These are phyloP conservation scores for Brachyhypopomus occidentalis DNA, from an alignment of 2,113 vertebrate species.

Conservation along the genomic window DNA sequence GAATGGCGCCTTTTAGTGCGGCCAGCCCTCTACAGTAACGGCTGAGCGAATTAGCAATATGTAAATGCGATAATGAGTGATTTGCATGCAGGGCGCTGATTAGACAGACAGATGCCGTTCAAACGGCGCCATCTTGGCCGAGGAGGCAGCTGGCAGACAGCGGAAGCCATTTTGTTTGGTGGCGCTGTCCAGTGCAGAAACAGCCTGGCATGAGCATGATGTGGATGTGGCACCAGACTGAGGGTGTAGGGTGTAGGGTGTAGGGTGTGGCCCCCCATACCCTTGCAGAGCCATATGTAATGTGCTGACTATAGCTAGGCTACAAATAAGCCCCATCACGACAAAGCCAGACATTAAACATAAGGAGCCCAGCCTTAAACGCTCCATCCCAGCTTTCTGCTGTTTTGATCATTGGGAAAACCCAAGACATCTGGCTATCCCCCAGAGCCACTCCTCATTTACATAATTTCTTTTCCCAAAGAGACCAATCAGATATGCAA, in stretches of 20 bases:
- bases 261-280: neutral
- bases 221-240: slow-evolving; percentile 59
- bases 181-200: slow-evolving; percentile 69
- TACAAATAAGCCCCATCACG: neutral
- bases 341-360: slow-evolving; percentile 14
- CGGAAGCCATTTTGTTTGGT: slow-evolving; percentile 77
- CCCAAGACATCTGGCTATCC: neutral
- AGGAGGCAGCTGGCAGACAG: slow-evolving; percentile 75
- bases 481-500: neutral
- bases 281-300: neutral
- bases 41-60: slow-evolving; percentile 63
- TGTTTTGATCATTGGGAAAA: neutral
- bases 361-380: neutral
- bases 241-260: neutral
- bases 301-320: neutral
- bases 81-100: slow-evolving; percentile 80
- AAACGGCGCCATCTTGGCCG: slow-evolving; percentile 78
- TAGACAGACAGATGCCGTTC: slow-evolving; percentile 77
- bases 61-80: slow-evolving; percentile 83
- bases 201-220: slow-evolving; percentile 62
- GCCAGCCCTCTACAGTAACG: slow-evolving; percentile 16
- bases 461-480: neutral
- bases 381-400: neutral
- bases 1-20: slow-evolving; percentile 1
- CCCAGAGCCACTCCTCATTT: neutral